phyloP scores from a whole-genome alignment of 2,797 vertebrate genomes.

The Anguilla anguilla region DNA sequence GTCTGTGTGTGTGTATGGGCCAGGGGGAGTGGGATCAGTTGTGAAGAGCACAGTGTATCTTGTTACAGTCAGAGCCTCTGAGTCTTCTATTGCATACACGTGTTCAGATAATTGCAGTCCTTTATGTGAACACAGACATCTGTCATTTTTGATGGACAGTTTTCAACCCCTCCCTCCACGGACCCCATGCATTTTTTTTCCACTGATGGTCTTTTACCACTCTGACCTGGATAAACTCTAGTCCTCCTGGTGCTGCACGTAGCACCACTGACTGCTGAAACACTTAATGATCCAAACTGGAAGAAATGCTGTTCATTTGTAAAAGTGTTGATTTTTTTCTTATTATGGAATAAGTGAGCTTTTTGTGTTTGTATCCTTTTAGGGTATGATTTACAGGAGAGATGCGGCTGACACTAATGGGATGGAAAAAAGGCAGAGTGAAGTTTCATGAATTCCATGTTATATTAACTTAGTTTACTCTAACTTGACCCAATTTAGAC shows the following conservation, averaged over 20 bases:
- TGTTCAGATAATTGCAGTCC: conserved; percentile 31
- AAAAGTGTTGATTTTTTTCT: neutral
- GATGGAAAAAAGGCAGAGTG: neutral
- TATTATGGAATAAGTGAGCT: neutral
- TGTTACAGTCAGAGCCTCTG: conserved; percentile 26
- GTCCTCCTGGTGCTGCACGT: neutral
- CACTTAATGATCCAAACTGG: neutral
- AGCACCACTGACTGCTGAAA: neutral
- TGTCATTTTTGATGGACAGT: neutral
- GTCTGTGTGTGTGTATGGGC: neutral
- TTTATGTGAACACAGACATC: neutral
- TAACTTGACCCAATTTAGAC: no score
- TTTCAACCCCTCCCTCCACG: neutral
- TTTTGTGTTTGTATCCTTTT: neutral
- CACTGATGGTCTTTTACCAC: neutral
- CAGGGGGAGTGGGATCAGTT: neutral
- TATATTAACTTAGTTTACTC: no score
- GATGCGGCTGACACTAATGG: neutral
- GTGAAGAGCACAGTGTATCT: conserved; percentile 46
- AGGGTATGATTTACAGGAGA: neutral
- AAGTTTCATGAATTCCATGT: no score
- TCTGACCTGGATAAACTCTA: neutral
- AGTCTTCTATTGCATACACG: conserved; percentile 10
- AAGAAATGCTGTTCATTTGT: neutral
- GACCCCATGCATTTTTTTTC: neutral